Base-by-base conservation (phyloP, 1,140 invertebrate species). In the Holotrichia oblita region DNA sequence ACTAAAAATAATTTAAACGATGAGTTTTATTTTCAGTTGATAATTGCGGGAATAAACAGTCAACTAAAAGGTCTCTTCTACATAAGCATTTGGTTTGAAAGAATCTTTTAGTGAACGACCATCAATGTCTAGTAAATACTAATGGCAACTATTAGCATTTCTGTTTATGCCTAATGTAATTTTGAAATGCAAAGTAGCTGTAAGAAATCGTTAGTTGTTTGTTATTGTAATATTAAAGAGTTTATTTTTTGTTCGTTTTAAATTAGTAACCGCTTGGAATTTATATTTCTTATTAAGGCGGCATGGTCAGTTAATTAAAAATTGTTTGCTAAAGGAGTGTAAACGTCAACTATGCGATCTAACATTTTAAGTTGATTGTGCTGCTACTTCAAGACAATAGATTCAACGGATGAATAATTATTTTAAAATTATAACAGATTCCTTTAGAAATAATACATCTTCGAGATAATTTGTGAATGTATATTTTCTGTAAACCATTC, bases 81-180 rank as follows among this genome's bases (percentile, higher is more conserved):
- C 48, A n/a, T 34, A 17, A 55, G 14, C 48, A 6, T 55, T 17
- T 6, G n/a, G 12, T 55, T 55, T 55, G 48, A 17, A 17, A n/a
- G 14, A 6, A 17, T 55, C 48, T 55, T 55, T 55, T 55, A 55
- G 48, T 55, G 48, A 3, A 17, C 6, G 14, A 6, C 48, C 48
- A 17, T 55, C 48, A 7, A 55, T 17, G 12, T 14, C 14, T 55
- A 55, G 12, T 17, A 55, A 55, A 55, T 14, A 17, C 48, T 55
- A 55, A 55, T 55, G 48, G 48, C 48, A 55, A 55, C 48, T 55
- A 55, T 55, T 55, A 55, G 48, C 48, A 55, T 55, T 55, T 55
- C 48, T 17, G 12, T 17, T 2, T 17, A 10, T n/a, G 48, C 2
- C 48, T 55, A 55, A 55, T 55, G 48, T 55, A 17, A 55, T 55